Percentiles rank a stretch among this genome's conserved stretches.
phyloP scores from a whole-genome alignment of 2,113 vertebrate genomes.

The Rhea pennata region DNA sequence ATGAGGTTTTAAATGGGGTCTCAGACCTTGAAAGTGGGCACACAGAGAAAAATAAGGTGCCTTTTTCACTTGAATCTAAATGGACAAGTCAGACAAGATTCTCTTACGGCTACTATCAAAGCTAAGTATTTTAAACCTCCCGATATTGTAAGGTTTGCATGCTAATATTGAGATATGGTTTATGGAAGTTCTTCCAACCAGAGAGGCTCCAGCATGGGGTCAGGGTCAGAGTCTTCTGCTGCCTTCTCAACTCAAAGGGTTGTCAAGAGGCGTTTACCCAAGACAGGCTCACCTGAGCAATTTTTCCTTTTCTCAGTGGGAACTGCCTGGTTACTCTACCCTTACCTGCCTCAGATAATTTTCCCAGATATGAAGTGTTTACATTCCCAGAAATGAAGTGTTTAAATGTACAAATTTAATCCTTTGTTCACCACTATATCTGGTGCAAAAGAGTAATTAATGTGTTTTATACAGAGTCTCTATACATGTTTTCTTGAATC shows the following conservation, averaged over 20 bases:
- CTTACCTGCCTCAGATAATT: background rate
- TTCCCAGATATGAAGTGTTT: background rate
- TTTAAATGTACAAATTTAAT: background rate
- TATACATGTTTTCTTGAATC: background rate
- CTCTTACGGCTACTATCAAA: background rate
- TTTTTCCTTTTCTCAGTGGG: background rate
- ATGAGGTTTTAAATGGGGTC: background rate
- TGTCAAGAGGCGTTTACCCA: background rate
- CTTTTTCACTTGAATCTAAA: background rate
- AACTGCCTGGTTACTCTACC: background rate
- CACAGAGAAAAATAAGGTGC: background rate
- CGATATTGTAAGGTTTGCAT: background rate
- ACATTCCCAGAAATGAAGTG: background rate
- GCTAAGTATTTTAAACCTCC: background rate
- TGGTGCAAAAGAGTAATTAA: background rate
- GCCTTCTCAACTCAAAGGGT: background rate
- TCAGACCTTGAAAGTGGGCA: background rate
- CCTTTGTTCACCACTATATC: background rate
- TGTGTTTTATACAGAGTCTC: background rate
- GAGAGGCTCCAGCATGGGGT: background rate
- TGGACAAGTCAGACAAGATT: background rate
- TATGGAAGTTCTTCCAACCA: background rate
- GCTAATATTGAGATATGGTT: background rate
- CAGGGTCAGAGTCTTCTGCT: background rate
- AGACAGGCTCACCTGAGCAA: accelerated